Evolutionary conservation across 2,888 invertebrate species (phyloP).

Genomic region (Biston stratarius): DNA sequence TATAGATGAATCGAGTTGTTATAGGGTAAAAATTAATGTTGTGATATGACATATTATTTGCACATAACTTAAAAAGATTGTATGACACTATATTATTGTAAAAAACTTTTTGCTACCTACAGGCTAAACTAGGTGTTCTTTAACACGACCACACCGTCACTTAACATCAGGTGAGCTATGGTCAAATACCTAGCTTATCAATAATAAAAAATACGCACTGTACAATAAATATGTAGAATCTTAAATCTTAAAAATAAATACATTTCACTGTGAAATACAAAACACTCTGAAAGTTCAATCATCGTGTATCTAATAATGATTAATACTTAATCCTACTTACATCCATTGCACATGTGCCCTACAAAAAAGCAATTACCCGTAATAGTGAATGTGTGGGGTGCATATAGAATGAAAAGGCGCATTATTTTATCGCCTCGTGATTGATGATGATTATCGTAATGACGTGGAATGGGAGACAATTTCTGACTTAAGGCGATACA

Average conservation of each 20-base stretch:
- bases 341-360: slow-evolving; percentile 65
- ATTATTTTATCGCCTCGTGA: slow-evolving; percentile 76
- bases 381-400: slow-evolving; percentile 70
- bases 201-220: too few species aligned
- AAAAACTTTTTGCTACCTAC: too few species aligned
- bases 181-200: too few species aligned
- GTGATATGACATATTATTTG: too few species aligned
- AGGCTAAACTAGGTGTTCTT: too few species aligned
- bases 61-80: too few species aligned
- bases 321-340: slow-evolving; percentile 31
- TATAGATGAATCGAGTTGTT: too few species aligned
- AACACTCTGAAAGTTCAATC: slow-evolving; percentile 1
- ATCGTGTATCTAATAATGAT: slow-evolving; percentile 15
- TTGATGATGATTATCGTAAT: slow-evolving; percentile 70
- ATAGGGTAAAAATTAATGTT: too few species aligned
- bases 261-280: not conserved
- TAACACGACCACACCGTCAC: too few species aligned
- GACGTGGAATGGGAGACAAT: slow-evolving; percentile 57
- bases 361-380: slow-evolving; percentile 70
- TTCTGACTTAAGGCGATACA: slow-evolving; percentile 17
- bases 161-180: too few species aligned
- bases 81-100: too few species aligned
- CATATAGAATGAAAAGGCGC: slow-evolving; percentile 76
- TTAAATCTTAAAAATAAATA: not conserved
- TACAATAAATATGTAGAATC: too few species aligned